phyloP scores from a whole-genome alignment of 37 sponge, comb jelly and placozoan species.

The Spongilla lacustris region DNA sequence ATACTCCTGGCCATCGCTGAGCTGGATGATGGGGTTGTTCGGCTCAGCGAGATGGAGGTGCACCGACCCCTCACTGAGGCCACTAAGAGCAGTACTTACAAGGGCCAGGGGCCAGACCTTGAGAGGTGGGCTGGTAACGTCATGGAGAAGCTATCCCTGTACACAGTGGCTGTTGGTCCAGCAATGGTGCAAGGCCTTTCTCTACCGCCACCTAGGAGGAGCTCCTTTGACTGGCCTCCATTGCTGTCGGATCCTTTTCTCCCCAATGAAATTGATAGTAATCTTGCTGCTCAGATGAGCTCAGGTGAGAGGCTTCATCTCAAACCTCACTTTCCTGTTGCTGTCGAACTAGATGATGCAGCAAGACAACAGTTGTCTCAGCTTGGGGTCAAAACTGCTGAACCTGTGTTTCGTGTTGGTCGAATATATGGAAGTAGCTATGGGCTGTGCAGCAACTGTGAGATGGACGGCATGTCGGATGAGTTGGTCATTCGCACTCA shows the following conservation, averaged over 20 bases:
- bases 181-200: not conserved
- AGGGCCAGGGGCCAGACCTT: conserved; percentile 43
- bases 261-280: not conserved
- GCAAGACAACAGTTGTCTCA: conserved; percentile 30
- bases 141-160: conserved; percentile 64
- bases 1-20: conserved; percentile 61
- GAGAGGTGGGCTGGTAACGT: conserved; percentile 69
- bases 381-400: conserved; percentile 46
- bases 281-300: not conserved
- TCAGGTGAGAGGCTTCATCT: not conserved
- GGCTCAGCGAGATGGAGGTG: conserved; percentile 36
- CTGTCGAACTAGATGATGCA: conserved; percentile 21
- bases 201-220: not conserved
- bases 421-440: conserved; percentile 71
- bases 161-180: conserved; percentile 44
- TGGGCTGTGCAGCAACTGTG: conserved; percentile 87
- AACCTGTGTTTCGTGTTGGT: conserved; percentile 67
- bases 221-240: not conserved
- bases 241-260: not conserved
- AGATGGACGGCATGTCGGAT: conserved; percentile 64
- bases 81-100: conserved; percentile 33
- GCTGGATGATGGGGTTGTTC: conserved; percentile 40
- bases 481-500: conserved; percentile 78
- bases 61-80: conserved; percentile 17
- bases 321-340: conserved; percentile 33